A percentile compares a stretch with the other conserved stretches of the same genome.
These are phyloP conservation scores for Falco columbarius DNA, from an alignment of 2,797 vertebrate genomes.

Conservation along the genomic window DNA sequence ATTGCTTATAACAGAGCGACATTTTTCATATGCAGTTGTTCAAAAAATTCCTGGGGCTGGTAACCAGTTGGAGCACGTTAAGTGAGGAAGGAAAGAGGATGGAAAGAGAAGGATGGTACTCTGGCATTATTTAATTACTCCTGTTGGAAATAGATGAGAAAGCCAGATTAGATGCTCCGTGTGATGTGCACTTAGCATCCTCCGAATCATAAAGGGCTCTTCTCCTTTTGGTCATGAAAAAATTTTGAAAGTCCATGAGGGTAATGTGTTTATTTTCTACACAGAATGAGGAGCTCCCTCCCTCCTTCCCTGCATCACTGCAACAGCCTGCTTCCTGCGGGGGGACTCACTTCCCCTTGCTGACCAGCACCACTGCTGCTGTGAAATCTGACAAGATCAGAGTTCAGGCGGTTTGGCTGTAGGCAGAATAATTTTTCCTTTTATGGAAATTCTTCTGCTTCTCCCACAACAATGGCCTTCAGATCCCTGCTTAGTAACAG, in stretches of 20 bases:
- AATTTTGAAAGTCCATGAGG: background rate
- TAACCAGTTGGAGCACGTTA: background rate
- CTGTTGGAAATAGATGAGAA: background rate
- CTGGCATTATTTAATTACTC: background rate
- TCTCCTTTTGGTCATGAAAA: background rate
- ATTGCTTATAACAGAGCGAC: background rate
- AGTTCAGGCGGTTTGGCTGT: slow-evolving; percentile 25
- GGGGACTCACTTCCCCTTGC: background rate
- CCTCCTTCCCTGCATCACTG: background rate
- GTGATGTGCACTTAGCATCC: background rate
- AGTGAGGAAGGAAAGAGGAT: background rate
- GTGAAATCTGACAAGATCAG: slow-evolving; percentile 15
- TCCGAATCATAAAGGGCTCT: background rate
- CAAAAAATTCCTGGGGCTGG: background rate
- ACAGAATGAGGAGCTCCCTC: background rate
- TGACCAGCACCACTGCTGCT: slow-evolving; percentile 4
- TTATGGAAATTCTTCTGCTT: slow-evolving; percentile 67
- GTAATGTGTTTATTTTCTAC: background rate
- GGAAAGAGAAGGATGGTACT: background rate
- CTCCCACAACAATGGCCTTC: slow-evolving; percentile 69
- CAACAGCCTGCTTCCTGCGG: background rate
- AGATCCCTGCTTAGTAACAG: slow-evolving; percentile 74
- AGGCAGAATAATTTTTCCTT: slow-evolving; percentile 67
- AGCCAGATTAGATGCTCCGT: background rate
- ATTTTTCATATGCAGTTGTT: background rate